phyloP scores from a whole-genome alignment of 2,888 invertebrate genomes.

The Dasysyrphus tricinctus region DNA sequence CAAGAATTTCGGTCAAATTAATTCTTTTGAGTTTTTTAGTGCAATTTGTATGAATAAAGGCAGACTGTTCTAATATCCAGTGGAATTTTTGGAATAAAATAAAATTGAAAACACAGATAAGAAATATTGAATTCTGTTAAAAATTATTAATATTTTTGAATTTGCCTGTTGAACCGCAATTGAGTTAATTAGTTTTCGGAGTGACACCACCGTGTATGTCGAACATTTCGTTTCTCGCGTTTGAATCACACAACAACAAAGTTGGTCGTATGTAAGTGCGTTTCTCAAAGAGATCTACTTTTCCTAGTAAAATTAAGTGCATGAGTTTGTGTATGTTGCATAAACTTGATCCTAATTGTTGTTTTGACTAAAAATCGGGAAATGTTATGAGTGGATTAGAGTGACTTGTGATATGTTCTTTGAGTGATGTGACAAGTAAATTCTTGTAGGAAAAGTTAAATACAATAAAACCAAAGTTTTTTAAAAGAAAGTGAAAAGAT shows the following conservation, averaged over 20 bases:
- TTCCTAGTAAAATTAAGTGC: no score
- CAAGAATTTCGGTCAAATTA: background rate
- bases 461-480: no score
- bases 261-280: background rate
- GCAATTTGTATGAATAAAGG: background rate
- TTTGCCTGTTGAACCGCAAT: no score
- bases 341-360: no score
- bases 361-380: no score
- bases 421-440: no score
- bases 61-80: background rate
- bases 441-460: no score
- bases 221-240: background rate
- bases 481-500: no score
- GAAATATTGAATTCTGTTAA: background rate
- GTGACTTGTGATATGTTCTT: no score
- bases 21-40: background rate
- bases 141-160: background rate
- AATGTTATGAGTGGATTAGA: no score
- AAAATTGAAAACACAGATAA: background rate
- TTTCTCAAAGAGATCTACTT: background rate
- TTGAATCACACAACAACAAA: background rate
- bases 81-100: background rate
- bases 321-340: no score
- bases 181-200: background rate
- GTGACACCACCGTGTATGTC: background rate